Evolutionary conservation across 2,888 invertebrate species (phyloP), one percentile per base, ranked within the genome.

Genomic region (Smittia aterrima): DNA sequence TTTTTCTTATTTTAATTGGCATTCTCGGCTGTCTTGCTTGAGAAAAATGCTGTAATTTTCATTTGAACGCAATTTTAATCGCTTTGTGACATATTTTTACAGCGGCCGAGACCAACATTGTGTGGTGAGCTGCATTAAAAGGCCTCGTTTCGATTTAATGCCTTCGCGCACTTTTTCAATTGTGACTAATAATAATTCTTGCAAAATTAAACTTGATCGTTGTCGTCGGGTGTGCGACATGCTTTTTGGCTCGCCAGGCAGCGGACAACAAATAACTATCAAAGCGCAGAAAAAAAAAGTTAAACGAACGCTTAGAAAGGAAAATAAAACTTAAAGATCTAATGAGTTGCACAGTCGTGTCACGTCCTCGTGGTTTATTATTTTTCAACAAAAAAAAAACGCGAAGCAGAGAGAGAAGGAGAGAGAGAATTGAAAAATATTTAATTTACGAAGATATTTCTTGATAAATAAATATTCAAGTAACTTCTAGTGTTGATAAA

Each of bases 141-240:
- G 18, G n/a, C 6, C n/a, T 18, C 9, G 2, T 18, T 58, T 58
- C n/a, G 22, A 58, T 58, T 20, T 58, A 58, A 22, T 22, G n/a
- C n/a, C n/a, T 4, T 58, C 24, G 58, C 18, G 58, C 9, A 27
- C 64, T 13, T 64, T 4, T 64, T 64, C 27, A 11, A 27, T 22
- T 27, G 58, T 64, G 27, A 64, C 64, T 27, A 64, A 64, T 64
- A 64, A 64, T 64, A 64, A 64, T 64, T 64, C 27, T 27, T 27
- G 27, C 64, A 16, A 64, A 64, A 64, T 27, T 64, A 64, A 64
- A 22, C 47, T 47, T 16, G 32, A 32, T 47, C 18, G n/a, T n/a
- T 47, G n/a, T 47, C 11, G 53, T 22, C 22, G 16, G 18, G 16
- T n/a, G 64, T 64, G 11, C 27, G 64, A 64, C 64, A n/a, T 58